Base-by-base conservation (phyloP, 2,113 vertebrate genomes). In the Prunella himalayana region DNA sequence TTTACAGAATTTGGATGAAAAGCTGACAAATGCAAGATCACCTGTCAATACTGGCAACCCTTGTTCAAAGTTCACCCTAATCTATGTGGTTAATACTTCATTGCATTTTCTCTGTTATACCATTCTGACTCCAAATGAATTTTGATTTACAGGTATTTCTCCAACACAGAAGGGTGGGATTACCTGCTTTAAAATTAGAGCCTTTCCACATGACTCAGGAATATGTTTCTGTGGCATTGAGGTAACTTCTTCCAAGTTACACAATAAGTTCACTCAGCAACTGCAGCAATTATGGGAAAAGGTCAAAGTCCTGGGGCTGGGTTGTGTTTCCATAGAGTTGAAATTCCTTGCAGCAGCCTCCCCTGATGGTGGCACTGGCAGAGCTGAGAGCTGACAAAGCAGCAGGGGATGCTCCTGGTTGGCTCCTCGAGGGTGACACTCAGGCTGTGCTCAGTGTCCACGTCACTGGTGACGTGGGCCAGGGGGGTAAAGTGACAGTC, bases 241-340 rank as follows among this genome's bases (percentile, higher is more conserved):
- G 82, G 82, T 83, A 64, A 61, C 72, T 90, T 82, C 88, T 76
- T 90, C 91, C 84, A 53, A 77, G 71, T 95, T 83, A 68, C 82
- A 66, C 85, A 80, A 2, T 8, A 30, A 83, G 56, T 63, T 83
- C 80, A 56, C 21, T 39, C 37, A 41, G 64, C 42, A 65, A 28
- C 59, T 50, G 45, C 66, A 73, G 71, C 51, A 14, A 69, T 6
- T 37, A 77, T 75, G 88, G 85, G 76, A 81, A 88, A 75, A 75
- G 93, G 39, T 63, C 5, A 0, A 81, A 95, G 75, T 88, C 71
- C 87, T 16, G 30, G 65, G 82, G 56, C 79, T 82, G 64, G 88
- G 92, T 75, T 96, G 71, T 95, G 68, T 93, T 96, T 82, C 81
- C 89, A 78, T 33, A 82, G 96, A 81, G 59, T 50, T 76, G 56